phyloP scores from a whole-genome alignment of 2,888 invertebrate species.

The Omphaloscelis lunosa region DNA sequence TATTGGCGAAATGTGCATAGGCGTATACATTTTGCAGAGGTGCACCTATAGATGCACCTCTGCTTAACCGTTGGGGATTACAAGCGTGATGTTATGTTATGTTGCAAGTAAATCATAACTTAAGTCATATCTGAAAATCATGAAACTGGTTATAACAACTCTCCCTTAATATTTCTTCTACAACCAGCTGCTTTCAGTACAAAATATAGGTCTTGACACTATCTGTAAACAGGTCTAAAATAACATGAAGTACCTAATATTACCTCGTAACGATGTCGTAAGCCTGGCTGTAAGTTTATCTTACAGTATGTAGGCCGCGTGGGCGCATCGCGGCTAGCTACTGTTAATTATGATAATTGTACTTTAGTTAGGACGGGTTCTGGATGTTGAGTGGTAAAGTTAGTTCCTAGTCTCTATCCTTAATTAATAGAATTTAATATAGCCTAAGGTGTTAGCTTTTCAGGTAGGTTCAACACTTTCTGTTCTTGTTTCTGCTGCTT shows the following conservation, averaged over 20 bases:
- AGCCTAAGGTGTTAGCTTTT: not conserved
- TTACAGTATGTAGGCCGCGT: constrained; percentile 38
- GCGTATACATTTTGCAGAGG: too few species aligned
- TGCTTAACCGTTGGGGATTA: too few species aligned
- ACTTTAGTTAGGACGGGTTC: constrained; percentile 19
- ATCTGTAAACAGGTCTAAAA: constrained; percentile 24
- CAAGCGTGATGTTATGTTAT: too few species aligned
- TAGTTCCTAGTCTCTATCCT: not conserved
- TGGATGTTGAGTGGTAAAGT: not conserved
- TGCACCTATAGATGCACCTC: too few species aligned
- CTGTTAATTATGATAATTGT: constrained; percentile 56
- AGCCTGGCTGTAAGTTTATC: constrained; percentile 56
- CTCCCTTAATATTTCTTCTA: not conserved
- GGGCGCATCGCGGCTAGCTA: constrained; percentile 16
- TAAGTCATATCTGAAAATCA: too few species aligned
- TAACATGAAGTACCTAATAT: not conserved
- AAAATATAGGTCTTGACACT: constrained; percentile 3
- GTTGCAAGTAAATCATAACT: not conserved
- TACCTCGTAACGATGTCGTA: constrained; percentile 38
- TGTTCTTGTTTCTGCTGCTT: not conserved
- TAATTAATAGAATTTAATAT: constrained; percentile 1
- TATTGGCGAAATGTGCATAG: too few species aligned
- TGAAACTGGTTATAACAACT: not conserved
- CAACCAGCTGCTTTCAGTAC: not conserved
- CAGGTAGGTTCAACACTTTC: not conserved